Evolutionary conservation across 2,113 vertebrate genomes (phyloP).

Genomic region (Rhinolophus sinicus): DNA sequence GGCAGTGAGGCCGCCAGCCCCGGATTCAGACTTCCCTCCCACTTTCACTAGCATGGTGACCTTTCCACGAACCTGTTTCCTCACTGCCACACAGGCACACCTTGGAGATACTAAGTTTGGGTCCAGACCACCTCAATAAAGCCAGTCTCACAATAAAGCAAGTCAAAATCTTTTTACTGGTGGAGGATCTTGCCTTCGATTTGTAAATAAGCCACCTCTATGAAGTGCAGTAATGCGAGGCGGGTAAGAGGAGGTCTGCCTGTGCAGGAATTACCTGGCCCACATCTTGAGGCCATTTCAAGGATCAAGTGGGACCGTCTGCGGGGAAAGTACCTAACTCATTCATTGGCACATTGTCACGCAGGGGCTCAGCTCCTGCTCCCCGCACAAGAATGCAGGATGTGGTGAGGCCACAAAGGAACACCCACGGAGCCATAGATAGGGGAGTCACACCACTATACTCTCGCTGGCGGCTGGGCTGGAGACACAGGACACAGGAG

Average conservation of each 20-base stretch:
- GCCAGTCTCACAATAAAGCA: neutral
- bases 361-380: too few relatives aligned
- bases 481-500: too few relatives aligned
- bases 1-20: neutral
- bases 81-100: fast-evolving
- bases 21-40: neutral
- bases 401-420: too few relatives aligned
- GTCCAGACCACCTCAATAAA: neutral
- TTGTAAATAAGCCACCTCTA: neutral
- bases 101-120: neutral
- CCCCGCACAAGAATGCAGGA: too few relatives aligned
- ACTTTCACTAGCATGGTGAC: neutral
- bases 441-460: too few relatives aligned
- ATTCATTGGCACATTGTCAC: neutral
- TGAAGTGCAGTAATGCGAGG: neutral
- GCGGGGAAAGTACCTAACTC: neutral
- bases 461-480: too few relatives aligned
- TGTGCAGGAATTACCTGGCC: neutral
- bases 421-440: too few relatives aligned
- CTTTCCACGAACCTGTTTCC: neutral
- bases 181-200: neutral
- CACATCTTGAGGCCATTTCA: neutral
- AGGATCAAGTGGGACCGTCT: neutral
- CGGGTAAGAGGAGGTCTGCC: neutral
- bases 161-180: neutral